Conservation (phyloP, 2,888 invertebrate genomes). For the Macaria notata region DNA sequence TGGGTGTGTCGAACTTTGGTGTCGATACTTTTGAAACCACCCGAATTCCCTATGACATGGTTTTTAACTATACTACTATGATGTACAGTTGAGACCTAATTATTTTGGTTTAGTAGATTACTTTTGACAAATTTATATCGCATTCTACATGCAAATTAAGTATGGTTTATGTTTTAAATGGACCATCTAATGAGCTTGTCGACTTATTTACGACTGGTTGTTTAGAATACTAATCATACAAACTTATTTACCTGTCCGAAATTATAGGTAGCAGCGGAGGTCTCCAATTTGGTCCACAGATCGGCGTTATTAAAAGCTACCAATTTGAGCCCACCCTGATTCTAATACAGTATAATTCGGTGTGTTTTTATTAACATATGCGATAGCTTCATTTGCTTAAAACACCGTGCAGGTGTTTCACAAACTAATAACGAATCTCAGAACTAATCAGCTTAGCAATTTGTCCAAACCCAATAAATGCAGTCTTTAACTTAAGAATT, state of each 20-base stretch:
- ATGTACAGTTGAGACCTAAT: too few relatives aligned
- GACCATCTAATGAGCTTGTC: not conserved
- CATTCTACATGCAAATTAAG: too few relatives aligned
- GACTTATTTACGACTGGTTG: not conserved
- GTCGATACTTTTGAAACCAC: too few relatives aligned
- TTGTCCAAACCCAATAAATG: not conserved
- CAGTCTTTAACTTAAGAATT: conserved; percentile 4
- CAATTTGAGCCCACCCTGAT: conserved; percentile 54
- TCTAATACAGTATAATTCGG: conserved; percentile 22
- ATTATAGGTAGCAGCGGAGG: conserved; percentile 50
- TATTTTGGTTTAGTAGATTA: too few relatives aligned
- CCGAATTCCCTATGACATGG: too few relatives aligned
- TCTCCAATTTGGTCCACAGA: conserved; percentile 53
- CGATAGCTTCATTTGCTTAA: conserved; percentile 24
- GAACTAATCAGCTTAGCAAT: not conserved
- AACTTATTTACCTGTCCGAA: conserved; percentile 29
- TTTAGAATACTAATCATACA: conserved; percentile 3
- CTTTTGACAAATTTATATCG: too few relatives aligned
- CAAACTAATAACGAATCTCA: not conserved
- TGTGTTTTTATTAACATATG: conserved; percentile 10
- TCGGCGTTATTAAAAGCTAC: conserved; percentile 59
- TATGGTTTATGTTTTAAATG: too few relatives aligned
- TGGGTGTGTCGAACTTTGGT: too few relatives aligned
- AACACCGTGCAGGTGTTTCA: conserved; percentile 8
- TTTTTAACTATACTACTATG: too few relatives aligned